Conservation (phyloP, 2,113 vertebrate species). For the Halichoerus grypus region DNA sequence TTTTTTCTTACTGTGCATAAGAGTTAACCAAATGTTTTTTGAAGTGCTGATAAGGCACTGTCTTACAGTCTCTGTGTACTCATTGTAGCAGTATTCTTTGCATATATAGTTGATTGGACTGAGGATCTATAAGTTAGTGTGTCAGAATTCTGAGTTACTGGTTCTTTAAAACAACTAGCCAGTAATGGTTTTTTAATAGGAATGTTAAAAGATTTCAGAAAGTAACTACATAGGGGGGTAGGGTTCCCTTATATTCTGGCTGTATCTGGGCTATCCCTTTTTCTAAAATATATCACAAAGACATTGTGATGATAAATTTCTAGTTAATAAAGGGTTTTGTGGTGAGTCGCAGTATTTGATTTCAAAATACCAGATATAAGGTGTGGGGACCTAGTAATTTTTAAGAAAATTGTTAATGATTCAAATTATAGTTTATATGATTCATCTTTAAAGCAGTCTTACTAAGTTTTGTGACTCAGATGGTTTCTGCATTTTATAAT, state of each 20-base stretch:
- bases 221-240: neutral
- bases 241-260: neutral
- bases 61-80: neutral
- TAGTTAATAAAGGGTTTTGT: slow-evolving; percentile 60
- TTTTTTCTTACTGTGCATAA: neutral
- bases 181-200: neutral
- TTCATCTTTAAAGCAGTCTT: neutral
- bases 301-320: neutral
- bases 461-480: slow-evolving; percentile 5
- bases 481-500: slow-evolving; percentile 10
- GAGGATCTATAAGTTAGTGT: neutral
- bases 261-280: neutral
- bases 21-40: neutral
- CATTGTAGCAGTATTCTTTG: neutral
- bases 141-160: neutral
- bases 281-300: neutral
- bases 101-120: neutral
- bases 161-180: neutral
- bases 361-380: slow-evolving; percentile 21
- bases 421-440: neutral
- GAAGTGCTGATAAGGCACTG: neutral
- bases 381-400: neutral
- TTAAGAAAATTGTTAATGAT: neutral
- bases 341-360: neutral
- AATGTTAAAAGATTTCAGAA: slow-evolving; percentile 42